phyloP scores from a whole-genome alignment of 2,113 vertebrate species.

The Ochotona curzoniae region DNA sequence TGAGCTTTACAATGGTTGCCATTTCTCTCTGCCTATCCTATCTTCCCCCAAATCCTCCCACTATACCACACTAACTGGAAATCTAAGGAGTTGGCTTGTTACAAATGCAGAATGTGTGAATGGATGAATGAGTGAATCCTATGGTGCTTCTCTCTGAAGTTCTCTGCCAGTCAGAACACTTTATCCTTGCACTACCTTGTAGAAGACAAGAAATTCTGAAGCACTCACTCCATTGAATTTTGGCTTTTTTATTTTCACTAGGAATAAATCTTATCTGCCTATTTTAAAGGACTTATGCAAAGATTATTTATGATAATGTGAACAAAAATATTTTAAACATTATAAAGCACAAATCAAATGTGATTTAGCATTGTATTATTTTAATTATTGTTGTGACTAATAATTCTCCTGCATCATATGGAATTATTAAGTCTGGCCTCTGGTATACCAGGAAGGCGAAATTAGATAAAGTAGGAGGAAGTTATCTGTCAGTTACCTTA shows the following conservation, averaged over 20 bases:
- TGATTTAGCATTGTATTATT: neutral
- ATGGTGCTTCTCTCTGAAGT: neutral
- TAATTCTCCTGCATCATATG: neutral
- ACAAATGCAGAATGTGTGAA: neutral
- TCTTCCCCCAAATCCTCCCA: neutral
- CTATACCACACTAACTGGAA: neutral
- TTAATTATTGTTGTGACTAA: slow-evolving; percentile 42
- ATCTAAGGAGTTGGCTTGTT: neutral
- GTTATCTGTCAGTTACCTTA: neutral
- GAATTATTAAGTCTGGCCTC: neutral
- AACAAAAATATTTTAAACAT: slow-evolving; percentile 17
- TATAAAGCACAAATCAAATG: slow-evolving; percentile 3
- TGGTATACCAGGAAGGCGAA: neutral
- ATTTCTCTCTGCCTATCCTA: neutral
- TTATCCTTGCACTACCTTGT: neutral
- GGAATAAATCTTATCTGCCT: neutral
- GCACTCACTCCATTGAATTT: neutral
- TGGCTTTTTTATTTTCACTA: slow-evolving; percentile 26
- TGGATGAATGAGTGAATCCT: neutral
- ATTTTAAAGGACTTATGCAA: neutral
- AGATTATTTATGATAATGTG: neutral
- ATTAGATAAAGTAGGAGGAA: neutral
- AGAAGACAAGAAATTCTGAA: neutral
- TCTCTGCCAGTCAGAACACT: neutral
- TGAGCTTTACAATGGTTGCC: neutral